Base-by-base conservation (phyloP, 1,140 invertebrate species). In the Heliconius hermathena region DNA sequence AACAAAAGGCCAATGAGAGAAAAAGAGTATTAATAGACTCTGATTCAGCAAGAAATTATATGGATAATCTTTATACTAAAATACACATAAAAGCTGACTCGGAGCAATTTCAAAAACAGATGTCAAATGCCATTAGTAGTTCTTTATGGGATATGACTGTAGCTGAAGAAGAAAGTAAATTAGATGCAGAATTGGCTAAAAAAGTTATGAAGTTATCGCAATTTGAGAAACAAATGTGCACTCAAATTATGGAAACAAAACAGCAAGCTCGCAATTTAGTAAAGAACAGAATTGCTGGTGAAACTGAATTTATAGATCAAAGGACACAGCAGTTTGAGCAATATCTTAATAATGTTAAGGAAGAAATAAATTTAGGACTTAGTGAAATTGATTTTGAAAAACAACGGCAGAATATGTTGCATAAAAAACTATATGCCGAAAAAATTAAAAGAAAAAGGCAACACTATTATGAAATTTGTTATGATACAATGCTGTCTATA, bases 161-260 rank as follows among this genome's bases (percentile, higher is more conserved):
- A 72, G 89, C 83, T 74, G 91, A 95, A 84, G 95, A 96, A 85
- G 95, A 96, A 79, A 83, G 84, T 70, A 88, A 93, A 73, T 85
- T 95, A 29, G 94, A 96, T 80, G 89, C 89, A 57, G 86, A 93
- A n/a, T 87, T 96, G 20, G 94, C 94, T 0, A 92, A 94, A 77
- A 95, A 95, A 81, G 91, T 96, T 5, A 85, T 96, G 81, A 95
- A 95, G 82, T 93, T 96, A 74, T 96, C 96, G 3, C 91, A 95
- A 36, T 96, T 96, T 86, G 96, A 97, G 81, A 96, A 96, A 84
- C 95, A 96, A 88, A 95, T 97, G 88, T 91, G 95, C 46, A 95
- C 93, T 46, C 96, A 96, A 89, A 87, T 96, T 52, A 95, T 95
- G 85, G 95, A 96, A 84, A 95, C 96, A 0, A 95, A 95, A 26